A percentile compares a stretch with the other conserved stretches of the same genome.
These are phyloP conservation scores for Mesochorus sp. DNA, from an alignment of 2,888 invertebrate genomes.

Conservation along the genomic window DNA sequence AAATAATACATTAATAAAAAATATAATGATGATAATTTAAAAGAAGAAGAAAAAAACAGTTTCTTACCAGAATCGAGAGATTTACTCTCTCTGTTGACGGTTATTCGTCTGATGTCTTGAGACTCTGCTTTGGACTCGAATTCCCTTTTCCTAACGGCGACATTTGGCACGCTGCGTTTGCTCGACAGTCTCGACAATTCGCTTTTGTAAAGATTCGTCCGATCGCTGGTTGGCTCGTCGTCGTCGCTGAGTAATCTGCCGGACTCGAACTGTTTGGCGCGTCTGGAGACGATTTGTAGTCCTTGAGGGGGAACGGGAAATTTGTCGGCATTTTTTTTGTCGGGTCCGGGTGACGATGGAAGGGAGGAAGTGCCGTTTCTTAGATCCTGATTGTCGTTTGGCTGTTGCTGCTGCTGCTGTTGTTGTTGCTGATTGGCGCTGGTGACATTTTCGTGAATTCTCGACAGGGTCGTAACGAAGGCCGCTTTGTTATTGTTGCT, in stretches of 20 bases:
- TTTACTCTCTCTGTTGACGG: conserved; percentile 83
- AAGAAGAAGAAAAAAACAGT: conserved; percentile 1
- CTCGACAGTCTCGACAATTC: conserved; percentile 87
- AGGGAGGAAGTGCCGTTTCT: conserved; percentile 83
- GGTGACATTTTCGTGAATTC: conserved; percentile 86
- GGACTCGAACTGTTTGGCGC: conserved; percentile 89
- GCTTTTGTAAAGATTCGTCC: conserved; percentile 87
- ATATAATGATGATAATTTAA: not conserved
- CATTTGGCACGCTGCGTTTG: conserved; percentile 88
- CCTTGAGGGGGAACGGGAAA: conserved; percentile 79
- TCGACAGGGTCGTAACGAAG: conserved; percentile 85
- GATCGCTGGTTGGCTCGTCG: conserved; percentile 84
- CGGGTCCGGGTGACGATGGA: conserved; percentile 79
- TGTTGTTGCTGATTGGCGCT: conserved; percentile 60
- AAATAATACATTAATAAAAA: conserved; percentile 38
- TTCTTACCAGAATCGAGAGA: conserved; percentile 84
- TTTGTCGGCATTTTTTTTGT: conserved; percentile 76
- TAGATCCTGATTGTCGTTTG: conserved; percentile 67
- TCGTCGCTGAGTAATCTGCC: conserved; percentile 84
- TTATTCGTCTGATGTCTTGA: conserved; percentile 79
- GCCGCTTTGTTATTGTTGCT: conserved; percentile 72
- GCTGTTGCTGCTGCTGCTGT: conserved; percentile 68
- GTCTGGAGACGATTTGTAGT: conserved; percentile 88
- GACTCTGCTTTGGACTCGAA: conserved; percentile 86
- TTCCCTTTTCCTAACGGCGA: conserved; percentile 88